These are phyloP conservation scores for Poecilus cupreus DNA, from an alignment of 2,888 invertebrate species.

Conservation along the genomic window DNA sequence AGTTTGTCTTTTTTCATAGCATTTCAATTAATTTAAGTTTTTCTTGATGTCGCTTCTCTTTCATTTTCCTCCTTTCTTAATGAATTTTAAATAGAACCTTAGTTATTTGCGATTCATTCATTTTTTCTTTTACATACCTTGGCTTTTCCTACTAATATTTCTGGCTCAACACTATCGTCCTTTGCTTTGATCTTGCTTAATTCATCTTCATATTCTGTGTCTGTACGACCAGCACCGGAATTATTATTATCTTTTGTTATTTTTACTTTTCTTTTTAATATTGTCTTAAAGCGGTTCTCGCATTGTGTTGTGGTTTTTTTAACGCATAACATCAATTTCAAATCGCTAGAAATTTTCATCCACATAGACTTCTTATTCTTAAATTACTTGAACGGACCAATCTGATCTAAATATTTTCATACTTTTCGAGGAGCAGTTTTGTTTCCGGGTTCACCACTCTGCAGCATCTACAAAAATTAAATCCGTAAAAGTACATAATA, in stretches of 20 bases:
- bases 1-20: neutral
- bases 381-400: slow-evolving; percentile 11
- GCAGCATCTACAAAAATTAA: neutral
- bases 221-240: slow-evolving; percentile 54
- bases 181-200: slow-evolving; percentile 61
- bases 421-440: neutral
- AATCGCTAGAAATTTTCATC: neutral
- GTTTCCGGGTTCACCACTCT: slow-evolving; percentile 2
- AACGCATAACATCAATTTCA: neutral
- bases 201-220: slow-evolving; percentile 61
- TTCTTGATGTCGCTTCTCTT: slow-evolving; percentile 1
- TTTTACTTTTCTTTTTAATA: slow-evolving; percentile 29
- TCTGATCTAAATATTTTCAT: slow-evolving; percentile 15
- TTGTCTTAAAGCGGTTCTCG: slow-evolving; percentile 10
- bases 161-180: slow-evolving; percentile 63
- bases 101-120: neutral
- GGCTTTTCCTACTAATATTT: slow-evolving; percentile 60
- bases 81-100: slow-evolving; percentile 1
- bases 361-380: slow-evolving; percentile 23
- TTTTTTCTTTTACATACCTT: neutral
- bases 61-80: neutral
- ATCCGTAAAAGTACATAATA: too few relatives aligned
- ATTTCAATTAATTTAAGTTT: neutral
- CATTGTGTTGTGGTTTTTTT: neutral
- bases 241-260: slow-evolving; percentile 56